Percentiles rank a stretch among this genome's conserved stretches.
These are phyloP conservation scores for Ascidia mentula DNA, from an alignment of 23 tunicate species.

Conservation along the genomic window DNA sequence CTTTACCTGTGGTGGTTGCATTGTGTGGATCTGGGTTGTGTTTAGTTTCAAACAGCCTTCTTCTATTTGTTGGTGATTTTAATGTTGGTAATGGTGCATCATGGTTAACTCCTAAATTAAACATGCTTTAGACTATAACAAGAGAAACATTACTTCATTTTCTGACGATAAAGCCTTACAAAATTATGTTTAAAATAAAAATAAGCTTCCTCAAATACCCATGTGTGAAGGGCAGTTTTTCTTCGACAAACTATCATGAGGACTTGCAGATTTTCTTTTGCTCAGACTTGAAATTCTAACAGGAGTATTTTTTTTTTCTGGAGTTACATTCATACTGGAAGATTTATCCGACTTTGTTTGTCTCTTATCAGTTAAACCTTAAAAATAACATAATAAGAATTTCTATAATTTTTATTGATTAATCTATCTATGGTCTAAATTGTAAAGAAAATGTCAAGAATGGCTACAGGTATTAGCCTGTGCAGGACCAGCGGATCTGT, in stretches of 20 bases:
- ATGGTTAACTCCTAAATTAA: neutral
- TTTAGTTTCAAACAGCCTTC: neutral
- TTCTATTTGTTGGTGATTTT: neutral
- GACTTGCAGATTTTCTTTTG: neutral
- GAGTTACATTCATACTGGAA: no score
- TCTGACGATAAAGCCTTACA: no score
- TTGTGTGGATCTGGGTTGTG: neutral
- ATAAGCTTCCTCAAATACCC: no score
- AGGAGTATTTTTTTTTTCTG: neutral
- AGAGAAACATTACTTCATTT: neutral
- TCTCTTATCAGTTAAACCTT: no score
- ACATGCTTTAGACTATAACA: neutral
- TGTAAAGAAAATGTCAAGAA: no score
- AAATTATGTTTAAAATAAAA: no score
- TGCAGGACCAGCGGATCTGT: no score
- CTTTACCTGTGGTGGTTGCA: neutral
- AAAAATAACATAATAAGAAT: no score
- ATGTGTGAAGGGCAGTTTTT: neutral
- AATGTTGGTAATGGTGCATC: neutral
- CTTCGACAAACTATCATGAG: neutral
- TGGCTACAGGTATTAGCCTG: no score
- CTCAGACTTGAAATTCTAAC: neutral
- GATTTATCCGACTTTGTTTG: no score
- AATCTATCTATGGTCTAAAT: no score
- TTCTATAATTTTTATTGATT: no score